Conservation (phyloP, 2,113 vertebrate species). For the Dryoscopus gambensis region DNA sequence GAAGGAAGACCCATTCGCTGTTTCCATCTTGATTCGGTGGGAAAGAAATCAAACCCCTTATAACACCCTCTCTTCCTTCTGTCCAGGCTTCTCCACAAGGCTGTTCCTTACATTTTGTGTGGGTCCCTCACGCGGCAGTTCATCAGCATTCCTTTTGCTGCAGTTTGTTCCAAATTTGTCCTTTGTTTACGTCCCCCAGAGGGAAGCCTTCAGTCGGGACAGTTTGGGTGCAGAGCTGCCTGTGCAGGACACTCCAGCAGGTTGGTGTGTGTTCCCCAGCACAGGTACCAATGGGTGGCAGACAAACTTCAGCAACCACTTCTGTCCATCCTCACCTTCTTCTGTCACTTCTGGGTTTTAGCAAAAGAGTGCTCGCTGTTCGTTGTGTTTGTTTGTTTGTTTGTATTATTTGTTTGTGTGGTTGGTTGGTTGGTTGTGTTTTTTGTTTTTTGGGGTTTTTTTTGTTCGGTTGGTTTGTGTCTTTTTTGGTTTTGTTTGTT, state of each 20-base stretch:
- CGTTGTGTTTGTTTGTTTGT: too few relatives aligned
- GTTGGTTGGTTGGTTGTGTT: too few relatives aligned
- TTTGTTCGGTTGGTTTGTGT: too few relatives aligned
- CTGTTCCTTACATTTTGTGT: not conserved
- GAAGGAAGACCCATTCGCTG: not conserved
- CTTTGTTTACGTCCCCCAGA: not conserved
- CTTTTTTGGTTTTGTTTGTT: too few relatives aligned
- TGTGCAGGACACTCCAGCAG: accelerated
- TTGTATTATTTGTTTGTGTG: too few relatives aligned
- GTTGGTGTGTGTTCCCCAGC: not conserved
- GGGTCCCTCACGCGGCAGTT: not conserved
- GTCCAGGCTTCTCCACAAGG: not conserved
- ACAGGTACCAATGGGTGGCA: not conserved
- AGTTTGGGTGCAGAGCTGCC: not conserved
- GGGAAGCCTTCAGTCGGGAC: not conserved
- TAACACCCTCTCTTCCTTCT: not conserved
- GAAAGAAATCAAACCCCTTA: not conserved
- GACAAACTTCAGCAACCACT: not conserved
- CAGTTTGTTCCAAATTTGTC: not conserved
- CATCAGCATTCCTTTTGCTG: not conserved
- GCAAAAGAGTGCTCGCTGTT: not conserved
- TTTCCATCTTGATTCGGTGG: not conserved
- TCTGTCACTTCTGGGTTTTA: not conserved
- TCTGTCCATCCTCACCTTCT: not conserved
- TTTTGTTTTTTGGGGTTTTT: too few relatives aligned